Base-by-base conservation (phyloP, 2,113 vertebrate species). In the Polyodon spathula region DNA sequence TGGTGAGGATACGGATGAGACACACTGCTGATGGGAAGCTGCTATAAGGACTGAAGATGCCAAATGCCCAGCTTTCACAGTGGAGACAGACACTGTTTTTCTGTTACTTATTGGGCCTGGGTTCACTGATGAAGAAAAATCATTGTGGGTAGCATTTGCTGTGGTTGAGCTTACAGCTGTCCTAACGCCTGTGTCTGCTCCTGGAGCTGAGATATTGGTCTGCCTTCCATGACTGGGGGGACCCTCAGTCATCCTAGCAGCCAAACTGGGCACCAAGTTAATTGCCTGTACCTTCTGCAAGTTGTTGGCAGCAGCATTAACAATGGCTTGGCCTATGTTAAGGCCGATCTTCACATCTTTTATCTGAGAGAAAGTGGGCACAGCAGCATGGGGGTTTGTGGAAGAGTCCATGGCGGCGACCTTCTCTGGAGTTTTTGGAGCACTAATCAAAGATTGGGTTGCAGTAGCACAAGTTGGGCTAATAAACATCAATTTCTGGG, bases 21-120 rank as follows among this genome's bases (percentile, higher is more conserved):
- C 68, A 67, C 54, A 74, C 60, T 66, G 76, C 15, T 71, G 85
- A 54, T 87, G 86, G 42, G 81, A 74, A 68, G 83, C 68, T 76
- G 89, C 86, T 75, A 90, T 81, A 54, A 92, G 79, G 71, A 87
- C 74, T 61, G 91, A 90, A 8, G 91, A 89, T 50, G 88, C 79
- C 76, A 92, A 87, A 77, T 92, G 89, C 63, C 87, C 89, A 61
- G 87, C 81, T 79, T 89, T 90, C 61, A 91, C 86, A 76, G 87
- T 90, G 63, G 90, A 88, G 72, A 89, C 82, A 55, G 83, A 81
- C 60, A 87, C 46, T 66, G 75, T 73, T 76, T 74, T 90, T 65
- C 84, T 72, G 27, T 27, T 37, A 48, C n/a, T 8, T 8, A 37
- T 40, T 40, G 54, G 48, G 40, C 17, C 37, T n/a, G 40, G 48